phyloP scores from a whole-genome alignment of 2,888 invertebrate species.

The Protodeltote pygarga region DNA sequence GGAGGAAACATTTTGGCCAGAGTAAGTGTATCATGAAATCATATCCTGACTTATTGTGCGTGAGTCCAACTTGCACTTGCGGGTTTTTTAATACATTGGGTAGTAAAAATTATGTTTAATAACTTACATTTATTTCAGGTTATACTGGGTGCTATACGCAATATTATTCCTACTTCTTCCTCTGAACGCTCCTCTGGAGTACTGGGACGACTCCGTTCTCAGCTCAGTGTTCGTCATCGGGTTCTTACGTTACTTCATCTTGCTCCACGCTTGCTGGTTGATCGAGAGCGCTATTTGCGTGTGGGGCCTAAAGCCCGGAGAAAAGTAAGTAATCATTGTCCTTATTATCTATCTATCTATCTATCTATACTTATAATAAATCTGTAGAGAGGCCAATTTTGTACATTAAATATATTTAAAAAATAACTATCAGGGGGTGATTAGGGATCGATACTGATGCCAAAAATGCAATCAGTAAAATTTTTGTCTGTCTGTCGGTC shows the following conservation, averaged over 20 bases:
- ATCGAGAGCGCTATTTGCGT: constrained; percentile 91
- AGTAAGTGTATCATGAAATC: no score
- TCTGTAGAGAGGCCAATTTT: no score
- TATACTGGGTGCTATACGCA: constrained; percentile 90
- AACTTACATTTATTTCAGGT: constrained; percentile 78
- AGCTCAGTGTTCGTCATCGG: constrained; percentile 89
- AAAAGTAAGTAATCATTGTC: constrained; percentile 87
- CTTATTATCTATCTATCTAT: not conserved
- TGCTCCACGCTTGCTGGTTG: constrained; percentile 89
- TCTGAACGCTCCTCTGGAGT: constrained; percentile 92
- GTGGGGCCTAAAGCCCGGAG: constrained; percentile 90
- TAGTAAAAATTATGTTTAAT: no score
- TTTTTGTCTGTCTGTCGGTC: no score
- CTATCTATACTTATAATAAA: no score
- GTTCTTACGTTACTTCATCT: constrained; percentile 89
- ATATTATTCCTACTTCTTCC: constrained; percentile 90
- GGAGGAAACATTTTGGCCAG: no score
- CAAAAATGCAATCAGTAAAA: no score
- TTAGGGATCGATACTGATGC: no score
- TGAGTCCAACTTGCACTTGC: not conserved
- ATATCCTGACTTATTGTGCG: not conserved
- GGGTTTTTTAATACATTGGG: not conserved
- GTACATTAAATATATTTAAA: no score
- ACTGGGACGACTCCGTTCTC: constrained; percentile 90
- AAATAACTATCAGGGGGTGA: no score